Evolutionary conservation across 1,140 invertebrate species (phyloP).

Genomic region (Rhopalosiphum maidis): DNA sequence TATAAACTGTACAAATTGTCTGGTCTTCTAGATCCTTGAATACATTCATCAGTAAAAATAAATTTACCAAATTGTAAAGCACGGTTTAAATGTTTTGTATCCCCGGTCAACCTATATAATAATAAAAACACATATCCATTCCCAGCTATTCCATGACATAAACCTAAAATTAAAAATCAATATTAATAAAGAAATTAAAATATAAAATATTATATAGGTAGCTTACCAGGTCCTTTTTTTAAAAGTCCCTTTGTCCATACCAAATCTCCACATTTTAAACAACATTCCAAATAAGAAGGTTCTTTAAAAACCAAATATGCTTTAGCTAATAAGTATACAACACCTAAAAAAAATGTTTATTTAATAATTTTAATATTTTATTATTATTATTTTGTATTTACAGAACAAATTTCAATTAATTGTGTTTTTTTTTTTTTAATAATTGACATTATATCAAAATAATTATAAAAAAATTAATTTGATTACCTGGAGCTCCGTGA

Average conservation of each 20-base stretch:
- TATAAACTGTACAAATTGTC: constrained; percentile 84
- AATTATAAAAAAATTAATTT: constrained; percentile 5
- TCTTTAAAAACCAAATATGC: constrained; percentile 80
- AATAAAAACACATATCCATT: constrained; percentile 85
- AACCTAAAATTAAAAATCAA: constrained; percentile 64
- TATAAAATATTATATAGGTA: neutral
- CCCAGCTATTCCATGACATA: constrained; percentile 87
- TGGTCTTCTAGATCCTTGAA: constrained; percentile 73
- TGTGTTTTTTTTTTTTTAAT: neutral
- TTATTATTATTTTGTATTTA: neutral
- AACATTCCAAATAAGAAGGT: constrained; percentile 74
- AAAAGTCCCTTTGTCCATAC: constrained; percentile 82
- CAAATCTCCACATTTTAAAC: constrained; percentile 74
- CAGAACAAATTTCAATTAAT: neutral
- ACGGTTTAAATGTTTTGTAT: constrained; percentile 75
- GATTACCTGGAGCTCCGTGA: constrained; percentile 78
- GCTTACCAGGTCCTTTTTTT: constrained; percentile 74
- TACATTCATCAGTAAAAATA: constrained; percentile 73
- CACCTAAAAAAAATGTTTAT: constrained; percentile 65
- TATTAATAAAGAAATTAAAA: neutral
- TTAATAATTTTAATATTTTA: neutral
- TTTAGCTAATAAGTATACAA: constrained; percentile 81
- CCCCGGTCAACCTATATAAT: constrained; percentile 76
- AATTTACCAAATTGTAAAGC: constrained; percentile 81
- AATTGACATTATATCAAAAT: neutral